Conservation (phyloP, 2,888 invertebrate species). For the Artemia sp. region DNA sequence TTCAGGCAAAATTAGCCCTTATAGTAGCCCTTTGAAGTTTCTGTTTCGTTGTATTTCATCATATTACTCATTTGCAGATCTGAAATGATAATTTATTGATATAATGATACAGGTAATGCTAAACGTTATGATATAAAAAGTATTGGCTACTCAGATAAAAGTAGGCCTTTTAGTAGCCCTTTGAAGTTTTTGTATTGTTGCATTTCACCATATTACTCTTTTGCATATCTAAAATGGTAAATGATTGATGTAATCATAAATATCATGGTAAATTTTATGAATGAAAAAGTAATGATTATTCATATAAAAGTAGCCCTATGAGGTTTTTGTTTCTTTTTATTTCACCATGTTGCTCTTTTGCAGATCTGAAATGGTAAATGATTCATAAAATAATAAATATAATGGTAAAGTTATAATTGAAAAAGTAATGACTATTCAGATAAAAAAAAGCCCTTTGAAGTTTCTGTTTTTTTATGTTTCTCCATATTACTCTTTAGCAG, state of each 20-base stretch:
- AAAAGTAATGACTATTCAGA: too few species aligned
- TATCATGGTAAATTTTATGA: too few species aligned
- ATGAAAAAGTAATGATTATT: too few species aligned
- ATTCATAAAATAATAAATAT: too few species aligned
- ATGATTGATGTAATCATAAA: too few species aligned
- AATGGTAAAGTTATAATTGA: too few species aligned
- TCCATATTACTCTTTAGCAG: constrained; percentile 11
- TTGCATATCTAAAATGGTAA: too few species aligned
- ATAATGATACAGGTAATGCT: too few species aligned
- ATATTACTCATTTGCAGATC: constrained; percentile 6
- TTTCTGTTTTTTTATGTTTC: constrained; percentile 18
- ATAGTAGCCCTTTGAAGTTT: constrained; percentile 17
- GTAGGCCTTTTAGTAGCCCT: constrained; percentile 19
- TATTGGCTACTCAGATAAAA: background rate
- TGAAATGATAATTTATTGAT: too few species aligned
- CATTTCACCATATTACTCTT: constrained; percentile 19
- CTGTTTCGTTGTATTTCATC: constrained; percentile 20
- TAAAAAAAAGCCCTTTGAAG: background rate
- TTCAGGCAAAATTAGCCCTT: background rate
- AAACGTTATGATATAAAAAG: too few species aligned
- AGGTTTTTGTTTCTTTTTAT: constrained; percentile 19
- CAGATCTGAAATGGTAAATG: too few species aligned
- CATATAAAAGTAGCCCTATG: constrained; percentile 19
- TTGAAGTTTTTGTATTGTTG: constrained; percentile 18
- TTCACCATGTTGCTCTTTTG: constrained; percentile 19